These are phyloP conservation scores for Clarias batrachus DNA, from an alignment of 2,113 vertebrate genomes.

Conservation along the genomic window DNA sequence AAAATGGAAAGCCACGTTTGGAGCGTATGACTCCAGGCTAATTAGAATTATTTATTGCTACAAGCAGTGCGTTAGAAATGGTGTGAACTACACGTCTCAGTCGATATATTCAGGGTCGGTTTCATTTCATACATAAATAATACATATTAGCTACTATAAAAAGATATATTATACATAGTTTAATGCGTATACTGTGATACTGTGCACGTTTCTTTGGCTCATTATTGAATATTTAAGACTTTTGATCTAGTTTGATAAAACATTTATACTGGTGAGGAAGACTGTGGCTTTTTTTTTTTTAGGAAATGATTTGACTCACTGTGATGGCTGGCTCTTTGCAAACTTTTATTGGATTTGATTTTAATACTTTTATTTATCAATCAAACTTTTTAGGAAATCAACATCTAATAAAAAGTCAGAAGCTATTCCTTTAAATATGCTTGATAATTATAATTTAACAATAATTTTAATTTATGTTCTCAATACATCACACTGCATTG, in stretches of 20 bases:
- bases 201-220: neutral
- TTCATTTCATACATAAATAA: neutral
- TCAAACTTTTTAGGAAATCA: no score
- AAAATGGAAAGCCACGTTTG: conserved; percentile 13
- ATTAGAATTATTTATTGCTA: conserved; percentile 13
- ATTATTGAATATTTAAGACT: neutral
- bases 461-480: no score
- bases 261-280: neutral
- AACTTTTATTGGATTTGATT: neutral
- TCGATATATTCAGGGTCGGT: neutral
- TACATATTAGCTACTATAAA: neutral
- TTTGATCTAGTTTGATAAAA: neutral
- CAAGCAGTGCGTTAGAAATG: neutral
- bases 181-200: neutral
- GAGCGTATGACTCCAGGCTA: conserved; percentile 6
- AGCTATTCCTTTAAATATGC: no score
- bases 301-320: neutral
- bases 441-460: no score
- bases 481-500: no score
- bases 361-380: neutral
- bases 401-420: no score
- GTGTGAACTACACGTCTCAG: neutral
- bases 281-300: neutral
- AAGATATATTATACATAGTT: neutral
- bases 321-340: neutral